Base-by-base conservation (phyloP, 2,888 invertebrate species). In the Bombylius discolor region DNA sequence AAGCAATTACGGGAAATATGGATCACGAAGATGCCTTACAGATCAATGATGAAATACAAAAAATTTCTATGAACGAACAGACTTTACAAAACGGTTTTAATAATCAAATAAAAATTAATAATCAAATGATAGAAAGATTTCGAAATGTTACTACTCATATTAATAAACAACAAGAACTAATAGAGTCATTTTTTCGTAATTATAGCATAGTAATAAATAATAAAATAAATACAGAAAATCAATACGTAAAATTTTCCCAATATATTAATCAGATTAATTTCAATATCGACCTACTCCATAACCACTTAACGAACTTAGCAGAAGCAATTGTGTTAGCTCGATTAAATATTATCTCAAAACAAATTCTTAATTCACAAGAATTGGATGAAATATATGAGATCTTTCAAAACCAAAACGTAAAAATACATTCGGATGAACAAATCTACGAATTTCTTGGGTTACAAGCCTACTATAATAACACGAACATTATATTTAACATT, bases 291-390 rank as follows among this genome's bases (percentile, higher is more conserved):
- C 14, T 51, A 31, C 11, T 51, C 5, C 36, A 14, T 31, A 42
- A 42, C 42, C 42, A 51, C 13, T 42, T 51, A 39, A 39, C 51
- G 8, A 39, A 51, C 12, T 39, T 51, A 14, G 51, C 42, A 11
- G 51, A 51, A 39, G 42, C 51, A 9, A 39, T 51, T 39, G 42
- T 39, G 8, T 5, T 51, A 12, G 51, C 39, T 31, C 51, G 42
- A 23, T 39, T 51, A 14, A 51, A 51, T 51, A 51, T 51, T 51
- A 51, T 51, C 14, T 51, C 51, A 5, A 51, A 51, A 39, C 44
- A 51, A 13, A 51, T 39, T 14, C 23, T 51, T 5, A 42, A 31
- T 14, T 31, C 39, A 39, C 42, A 36, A n/a, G 39, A 51, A 39
- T 31, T 51, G 4, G 36, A 36, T 9, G 36, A 36, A 36, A 36